phyloP scores from a whole-genome alignment of 2,797 vertebrate species.

The Chelonia mydas region DNA sequence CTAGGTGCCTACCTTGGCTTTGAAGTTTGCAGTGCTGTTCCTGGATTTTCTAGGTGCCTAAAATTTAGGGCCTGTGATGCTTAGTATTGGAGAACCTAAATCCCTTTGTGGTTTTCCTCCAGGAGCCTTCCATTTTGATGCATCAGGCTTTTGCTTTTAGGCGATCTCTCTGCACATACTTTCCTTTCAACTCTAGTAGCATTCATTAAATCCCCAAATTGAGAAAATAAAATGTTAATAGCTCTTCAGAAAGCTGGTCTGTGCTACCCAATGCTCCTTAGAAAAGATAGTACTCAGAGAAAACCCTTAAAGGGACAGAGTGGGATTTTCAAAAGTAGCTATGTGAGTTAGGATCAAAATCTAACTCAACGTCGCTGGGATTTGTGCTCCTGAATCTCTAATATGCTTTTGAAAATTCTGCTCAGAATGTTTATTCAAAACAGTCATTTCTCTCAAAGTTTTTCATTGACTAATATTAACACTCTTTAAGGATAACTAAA shows the following conservation, averaged over 20 bases:
- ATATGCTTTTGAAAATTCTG: neutral
- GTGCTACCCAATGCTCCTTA: neutral
- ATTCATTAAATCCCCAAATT: neutral
- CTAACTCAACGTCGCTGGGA: neutral
- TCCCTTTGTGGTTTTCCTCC: too few relatives aligned
- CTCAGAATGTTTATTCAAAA: neutral
- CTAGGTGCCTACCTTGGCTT: too few relatives aligned
- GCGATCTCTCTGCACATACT: neutral
- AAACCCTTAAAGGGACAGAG: neutral
- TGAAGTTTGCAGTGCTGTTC: too few relatives aligned
- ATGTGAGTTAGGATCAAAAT: neutral
- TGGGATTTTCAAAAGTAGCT: neutral
- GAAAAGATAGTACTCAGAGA: accelerated
- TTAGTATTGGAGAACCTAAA: too few relatives aligned
- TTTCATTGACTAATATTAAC: conserved; percentile 20
- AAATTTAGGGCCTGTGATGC: too few relatives aligned
- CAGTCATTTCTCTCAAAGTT: neutral
- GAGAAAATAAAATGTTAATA: neutral
- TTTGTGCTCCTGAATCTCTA: neutral
- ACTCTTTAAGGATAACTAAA: neutral
- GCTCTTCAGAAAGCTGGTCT: neutral
- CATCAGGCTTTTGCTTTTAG: too few relatives aligned
- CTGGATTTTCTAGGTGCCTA: too few relatives aligned
- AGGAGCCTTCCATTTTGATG: neutral
- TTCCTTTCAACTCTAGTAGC: neutral